Conservation (phyloP, 2,888 invertebrate genomes). For the Eupeodes latifasciatus region DNA sequence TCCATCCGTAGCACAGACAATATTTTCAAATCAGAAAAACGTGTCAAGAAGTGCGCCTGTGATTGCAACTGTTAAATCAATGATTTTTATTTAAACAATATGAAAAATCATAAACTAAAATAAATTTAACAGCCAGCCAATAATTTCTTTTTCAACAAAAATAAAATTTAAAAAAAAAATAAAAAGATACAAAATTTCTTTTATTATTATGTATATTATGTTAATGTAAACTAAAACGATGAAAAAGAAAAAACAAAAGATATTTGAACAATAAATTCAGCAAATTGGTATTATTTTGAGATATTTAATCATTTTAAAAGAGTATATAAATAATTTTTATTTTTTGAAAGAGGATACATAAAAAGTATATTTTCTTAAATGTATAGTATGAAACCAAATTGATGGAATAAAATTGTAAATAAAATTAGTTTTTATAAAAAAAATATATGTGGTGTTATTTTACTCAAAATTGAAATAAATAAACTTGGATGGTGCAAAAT, state of each 20-base stretch:
- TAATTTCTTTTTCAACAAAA: conserved; percentile 60
- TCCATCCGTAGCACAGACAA: conserved; percentile 88
- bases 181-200: conserved; percentile 68
- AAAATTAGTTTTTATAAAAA: conserved; percentile 76
- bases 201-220: conserved; percentile 75
- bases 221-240: conserved; percentile 69
- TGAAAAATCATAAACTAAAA: conserved; percentile 35
- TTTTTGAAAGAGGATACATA: conserved; percentile 44
- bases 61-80: conserved; percentile 87
- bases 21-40: conserved; percentile 86
- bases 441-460: background rate
- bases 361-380: conserved; percentile 58
- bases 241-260: conserved; percentile 31
- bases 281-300: conserved; percentile 69
- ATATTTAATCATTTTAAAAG: conserved; percentile 63
- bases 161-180: conserved; percentile 18
- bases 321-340: conserved; percentile 34
- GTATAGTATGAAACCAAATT: conserved; percentile 74
- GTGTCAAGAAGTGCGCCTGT: conserved; percentile 91
- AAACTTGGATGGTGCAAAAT: too few relatives aligned
- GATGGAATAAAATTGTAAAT: conserved; percentile 75
- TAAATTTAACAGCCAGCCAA: conserved; percentile 70
- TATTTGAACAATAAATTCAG: conserved; percentile 65
- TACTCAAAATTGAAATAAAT: too few relatives aligned
- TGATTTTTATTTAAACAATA: conserved; percentile 37